Evolutionary conservation across 2,888 invertebrate species (phyloP).

Genomic region (Panzeria rudis): DNA sequence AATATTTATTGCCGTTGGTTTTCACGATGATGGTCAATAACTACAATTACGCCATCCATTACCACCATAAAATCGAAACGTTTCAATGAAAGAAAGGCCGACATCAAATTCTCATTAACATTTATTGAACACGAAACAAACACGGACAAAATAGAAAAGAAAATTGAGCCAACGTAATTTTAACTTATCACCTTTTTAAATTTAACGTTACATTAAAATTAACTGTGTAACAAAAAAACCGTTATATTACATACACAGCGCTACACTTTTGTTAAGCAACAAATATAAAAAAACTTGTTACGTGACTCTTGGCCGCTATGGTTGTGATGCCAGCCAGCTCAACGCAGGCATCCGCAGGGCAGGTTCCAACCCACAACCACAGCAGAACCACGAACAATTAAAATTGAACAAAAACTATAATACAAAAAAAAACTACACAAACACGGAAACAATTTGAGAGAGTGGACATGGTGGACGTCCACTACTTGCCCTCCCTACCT

Average conservation of each 20-base stretch:
- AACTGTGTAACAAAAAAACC: conserved; percentile 61
- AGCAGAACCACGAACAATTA: too few relatives aligned
- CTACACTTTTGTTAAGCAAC: not conserved
- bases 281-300: too few relatives aligned
- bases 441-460: too few relatives aligned
- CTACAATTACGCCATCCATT: conserved; percentile 39
- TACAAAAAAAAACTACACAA: too few relatives aligned
- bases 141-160: not conserved
- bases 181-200: conserved; percentile 75
- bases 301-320: too few relatives aligned
- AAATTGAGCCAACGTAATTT: conserved; percentile 38
- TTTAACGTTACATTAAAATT: conserved; percentile 74
- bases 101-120: conserved; percentile 33
- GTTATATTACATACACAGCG: conserved; percentile 30
- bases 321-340: too few relatives aligned
- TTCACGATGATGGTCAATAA: conserved; percentile 52
- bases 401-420: too few relatives aligned
- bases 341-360: too few relatives aligned
- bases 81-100: not conserved
- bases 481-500: too few relatives aligned
- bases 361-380: too few relatives aligned
- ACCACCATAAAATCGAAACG: conserved; percentile 18
- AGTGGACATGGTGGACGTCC: too few relatives aligned
- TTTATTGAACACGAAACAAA: conserved; percentile 43
- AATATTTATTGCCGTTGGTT: conserved; percentile 46